Conservation (phyloP, 2,113 vertebrate genomes). For the Atlantisia rogersi region DNA sequence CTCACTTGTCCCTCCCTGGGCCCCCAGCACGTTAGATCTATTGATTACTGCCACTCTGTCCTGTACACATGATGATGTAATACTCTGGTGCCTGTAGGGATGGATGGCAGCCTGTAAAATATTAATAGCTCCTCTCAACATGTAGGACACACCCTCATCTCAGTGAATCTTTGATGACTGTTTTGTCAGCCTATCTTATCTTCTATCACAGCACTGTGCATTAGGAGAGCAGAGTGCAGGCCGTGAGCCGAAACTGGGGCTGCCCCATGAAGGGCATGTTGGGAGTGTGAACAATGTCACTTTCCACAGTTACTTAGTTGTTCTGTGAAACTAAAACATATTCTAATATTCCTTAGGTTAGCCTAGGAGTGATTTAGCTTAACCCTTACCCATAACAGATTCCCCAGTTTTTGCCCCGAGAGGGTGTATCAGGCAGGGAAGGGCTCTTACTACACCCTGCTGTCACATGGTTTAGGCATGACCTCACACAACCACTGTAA, state of each 20-base stretch:
- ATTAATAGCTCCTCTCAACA: slow-evolving; percentile 59
- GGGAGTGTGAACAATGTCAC: neutral
- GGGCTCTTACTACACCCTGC: accelerated
- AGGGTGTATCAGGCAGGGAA: neutral
- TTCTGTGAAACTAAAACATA: neutral
- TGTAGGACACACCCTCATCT: slow-evolving; percentile 4
- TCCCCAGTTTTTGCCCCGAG: neutral
- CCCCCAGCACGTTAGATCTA: neutral
- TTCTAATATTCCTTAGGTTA: neutral
- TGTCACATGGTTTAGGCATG: neutral
- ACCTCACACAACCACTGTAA: neutral
- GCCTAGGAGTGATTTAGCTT: neutral
- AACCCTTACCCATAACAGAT: neutral
- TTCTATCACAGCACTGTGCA: neutral
- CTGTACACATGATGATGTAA: slow-evolving; percentile 30
- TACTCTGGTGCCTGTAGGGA: slow-evolving; percentile 7
- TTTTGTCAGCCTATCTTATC: slow-evolving; percentile 21
- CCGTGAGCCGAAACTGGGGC: neutral
- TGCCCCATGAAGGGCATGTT: neutral
- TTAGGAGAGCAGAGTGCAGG: neutral
- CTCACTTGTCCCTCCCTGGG: neutral
- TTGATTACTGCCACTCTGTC: slow-evolving; percentile 37
- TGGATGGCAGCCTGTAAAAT: slow-evolving; percentile 64
- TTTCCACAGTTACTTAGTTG: neutral
- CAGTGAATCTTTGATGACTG: neutral